Conservation (phyloP, 2,797 vertebrate genomes). For the Danio choprae region DNA sequence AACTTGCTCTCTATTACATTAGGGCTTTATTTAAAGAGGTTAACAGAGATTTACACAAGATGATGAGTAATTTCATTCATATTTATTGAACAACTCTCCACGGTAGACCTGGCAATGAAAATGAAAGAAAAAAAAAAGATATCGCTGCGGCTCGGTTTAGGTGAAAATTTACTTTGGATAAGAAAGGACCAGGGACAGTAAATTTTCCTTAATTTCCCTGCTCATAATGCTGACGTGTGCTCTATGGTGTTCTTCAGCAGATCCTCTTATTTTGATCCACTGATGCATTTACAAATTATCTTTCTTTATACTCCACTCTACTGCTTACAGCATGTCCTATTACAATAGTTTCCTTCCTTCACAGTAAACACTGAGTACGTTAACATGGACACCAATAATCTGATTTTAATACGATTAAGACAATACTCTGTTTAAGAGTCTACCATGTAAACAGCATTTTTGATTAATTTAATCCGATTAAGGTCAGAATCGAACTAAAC, state of each 20-base stretch:
- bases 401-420: no score
- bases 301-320: no score
- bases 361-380: no score
- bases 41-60: slow-evolving; percentile 50
- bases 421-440: no score
- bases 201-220: slow-evolving; percentile 48
- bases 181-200: slow-evolving; percentile 46
- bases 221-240: slow-evolving; percentile 43
- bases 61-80: slow-evolving; percentile 49
- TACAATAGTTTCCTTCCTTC: no score
- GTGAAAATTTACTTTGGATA: slow-evolving; percentile 56
- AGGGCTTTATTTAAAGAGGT: slow-evolving; percentile 39
- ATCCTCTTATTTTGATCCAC: slow-evolving; percentile 54
- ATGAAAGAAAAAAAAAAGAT: slow-evolving; percentile 37
- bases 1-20: slow-evolving; percentile 42
- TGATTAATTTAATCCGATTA: no score
- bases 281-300: slow-evolving; percentile 55
- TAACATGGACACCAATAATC: no score
- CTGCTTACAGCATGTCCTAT: no score
- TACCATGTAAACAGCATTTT: no score
- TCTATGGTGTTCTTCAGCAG: slow-evolving; percentile 35
- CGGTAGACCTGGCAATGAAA: slow-evolving; percentile 14
- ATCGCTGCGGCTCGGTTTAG: slow-evolving; percentile 33
- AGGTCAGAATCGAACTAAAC: no score
- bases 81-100: slow-evolving; percentile 46